Base-by-base conservation (phyloP, 2,113 vertebrate genomes). In the Phalacrocorax pelagicus region DNA sequence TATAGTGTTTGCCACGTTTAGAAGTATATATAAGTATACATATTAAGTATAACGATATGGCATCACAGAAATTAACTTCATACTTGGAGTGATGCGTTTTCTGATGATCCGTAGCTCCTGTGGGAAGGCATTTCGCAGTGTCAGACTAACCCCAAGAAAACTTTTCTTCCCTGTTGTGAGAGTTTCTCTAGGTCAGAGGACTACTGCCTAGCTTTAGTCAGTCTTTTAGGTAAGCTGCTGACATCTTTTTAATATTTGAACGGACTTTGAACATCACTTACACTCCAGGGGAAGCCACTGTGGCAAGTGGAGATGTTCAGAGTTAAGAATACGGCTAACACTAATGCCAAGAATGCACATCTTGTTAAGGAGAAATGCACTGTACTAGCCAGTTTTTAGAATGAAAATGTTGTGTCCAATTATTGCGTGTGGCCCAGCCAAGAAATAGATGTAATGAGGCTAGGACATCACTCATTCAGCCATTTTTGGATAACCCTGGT, bases 321-420 rank as follows among this genome's bases (percentile, higher is more conserved):
- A 67, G 80, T 74, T 84, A 92, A 81, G 81, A 95, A 94, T 70
- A 38, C 30, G 52, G 32, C 62, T 52, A 69, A 46, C 29, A 13
- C 15, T 78, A 71, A 59, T 84, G 77, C 59, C 88, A 74, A 78
- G 72, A 88, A 96, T 71, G 55, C n/a, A 74, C 5, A 54, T 84
- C 69, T 95, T 86, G 21, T 90, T 94, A 94, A 78, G 72, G 38
- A 84, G 42, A 54, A 96, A 94, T 71, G 23, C 32, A 26, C 59
- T 95, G 26, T 62, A 26, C 47, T 74, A 36, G 42, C 22, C 15
- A 78, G 38, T 86, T 96, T 96, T 84, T 26, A 81, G 84, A 91
- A 91, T 79, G 51, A 86, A 92, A 84, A 84, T 89, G 15, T 91
- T 91, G 55, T 81, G 51, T 75, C 81, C 77, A 94, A 87, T 95